A percentile compares a stretch with the other conserved stretches of the same genome.
phyloP scores from a whole-genome alignment of 2,113 vertebrate genomes.

The Entosphenus tridentatus region DNA sequence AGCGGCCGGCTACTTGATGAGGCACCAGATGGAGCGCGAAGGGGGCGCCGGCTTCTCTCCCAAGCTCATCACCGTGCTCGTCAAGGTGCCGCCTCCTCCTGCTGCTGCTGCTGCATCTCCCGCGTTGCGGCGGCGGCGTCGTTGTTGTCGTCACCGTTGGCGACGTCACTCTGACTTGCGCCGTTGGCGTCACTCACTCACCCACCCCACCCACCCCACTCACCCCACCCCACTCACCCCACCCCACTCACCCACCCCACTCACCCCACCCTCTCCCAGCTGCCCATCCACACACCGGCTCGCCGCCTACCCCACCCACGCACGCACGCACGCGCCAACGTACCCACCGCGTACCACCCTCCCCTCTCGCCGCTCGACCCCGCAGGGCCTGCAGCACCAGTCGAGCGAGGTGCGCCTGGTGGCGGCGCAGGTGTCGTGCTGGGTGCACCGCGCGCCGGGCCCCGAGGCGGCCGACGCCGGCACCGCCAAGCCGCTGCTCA shows the following conservation, averaged over 20 bases:
- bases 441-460: constrained; percentile 51
- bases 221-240: background rate
- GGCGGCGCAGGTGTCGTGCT: constrained; percentile 82
- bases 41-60: constrained; percentile 28
- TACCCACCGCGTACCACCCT: background rate
- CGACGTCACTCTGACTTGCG: no score
- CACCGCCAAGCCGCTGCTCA: constrained; percentile 63
- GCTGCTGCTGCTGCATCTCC: no score
- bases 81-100: constrained; percentile 38
- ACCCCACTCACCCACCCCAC: background rate
- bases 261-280: background rate
- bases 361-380: background rate
- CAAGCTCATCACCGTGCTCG: constrained; percentile 48
- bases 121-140: no score
- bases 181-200: no score
- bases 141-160: no score
- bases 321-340: background rate
- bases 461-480: constrained; percentile 29
- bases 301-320: background rate
- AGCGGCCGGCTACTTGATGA: constrained; percentile 74
- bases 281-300: background rate
- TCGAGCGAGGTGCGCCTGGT: constrained; percentile 84
- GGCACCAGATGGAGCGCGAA: constrained; percentile 38
- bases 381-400: constrained; percentile 79
- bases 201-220: background rate